Base-by-base conservation (phyloP, 2,113 vertebrate species). In the Pseudonaja textilis region DNA sequence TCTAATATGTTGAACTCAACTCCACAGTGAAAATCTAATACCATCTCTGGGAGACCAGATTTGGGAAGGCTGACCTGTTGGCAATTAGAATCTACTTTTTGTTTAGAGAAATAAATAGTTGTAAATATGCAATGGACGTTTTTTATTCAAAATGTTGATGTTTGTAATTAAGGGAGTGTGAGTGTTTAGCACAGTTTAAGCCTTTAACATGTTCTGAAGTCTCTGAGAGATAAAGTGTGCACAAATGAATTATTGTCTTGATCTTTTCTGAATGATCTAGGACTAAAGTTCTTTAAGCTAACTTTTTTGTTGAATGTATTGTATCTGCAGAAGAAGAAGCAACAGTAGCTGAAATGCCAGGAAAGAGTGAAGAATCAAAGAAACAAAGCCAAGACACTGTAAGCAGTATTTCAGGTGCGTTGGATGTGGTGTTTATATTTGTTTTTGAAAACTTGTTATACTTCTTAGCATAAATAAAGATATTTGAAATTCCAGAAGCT, bases 291-390 rank as follows among this genome's bases (percentile, higher is more conserved):
- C 85, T 94, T 55, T 54, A 88, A 89, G 59, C 87, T 25, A 87
- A 93, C 69, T 34, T 91, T 45, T 74, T 56, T 88, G 50, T 94
- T 95, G 94, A 95, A 54, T 57, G 25, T 95, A 91, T 92, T 89
- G 64, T 93, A 88, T 97, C 2, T 97, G 89, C 97, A 98, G 97
- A 98, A 69, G 97, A 97, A 95, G 96, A 96, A 25, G 95, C 95
- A 39, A 16, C 39, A 86, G 26, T 39, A 69, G 47, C 86, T 89
- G n/a, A 25, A 5, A 39, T 59, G 26, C 88, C 93, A 0, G 90
- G 87, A 90, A 93, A 95, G 39, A 29, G 9, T 89, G 95, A 97
- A 88, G 94, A 90, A 54, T 94, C 94, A 88, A 95, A 50, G 81
- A 93, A 93, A 92, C 93, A 2, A 20, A 97, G 90, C 69, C 92